Evolutionary conservation across 2,888 invertebrate species (phyloP), one percentile per base, ranked within the genome.

Genomic region (Drosophila multiciliata): DNA sequence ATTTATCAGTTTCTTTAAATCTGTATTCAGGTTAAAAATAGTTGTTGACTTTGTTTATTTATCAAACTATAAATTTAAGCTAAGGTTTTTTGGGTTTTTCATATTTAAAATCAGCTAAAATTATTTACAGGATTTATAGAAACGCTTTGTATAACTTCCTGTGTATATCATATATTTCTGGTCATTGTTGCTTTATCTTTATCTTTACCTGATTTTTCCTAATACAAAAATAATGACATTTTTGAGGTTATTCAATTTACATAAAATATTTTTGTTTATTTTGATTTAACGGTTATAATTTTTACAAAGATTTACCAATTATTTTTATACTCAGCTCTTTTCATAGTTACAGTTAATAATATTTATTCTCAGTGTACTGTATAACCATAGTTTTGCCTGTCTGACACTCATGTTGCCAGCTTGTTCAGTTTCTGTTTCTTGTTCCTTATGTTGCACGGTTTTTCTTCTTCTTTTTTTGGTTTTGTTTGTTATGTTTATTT

Each of bases 361-460:
- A 17, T 12, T 54, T 54, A 8, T 23, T n/a, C 15, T 26, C 11
- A 55, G 55, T 55, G 38, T 42, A 32, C 8, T 45, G 26, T 75
- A 75, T 58, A 49, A 62, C 40, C 65, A n/a, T 54, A 38, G 50
- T 62, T 65, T 77, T 58, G 67, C 64, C 52, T 49, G 78, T 87
- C 89, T 81, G 82, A 73, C 87, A 86, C 81, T 74, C 81, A 73
- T 86, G 84, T 83, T 85, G 70, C 70, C 82, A 69, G 82, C 80
- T 85, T 84, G 82, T 87, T 86, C 89, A 88, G 88, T 71, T 87
- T 86, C 89, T 84, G 86, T 71, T 83, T 88, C 88, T 58, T 77
- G 86, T 88, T 85, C 74, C 69, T 73, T 62, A 68, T 70, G 87
- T 76, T 77, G 78, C 69, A 60, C 33, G 40, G 40, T 49, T 53